These are phyloP conservation scores for Strigops habroptila DNA, from an alignment of 2,113 vertebrate species.

Conservation along the genomic window DNA sequence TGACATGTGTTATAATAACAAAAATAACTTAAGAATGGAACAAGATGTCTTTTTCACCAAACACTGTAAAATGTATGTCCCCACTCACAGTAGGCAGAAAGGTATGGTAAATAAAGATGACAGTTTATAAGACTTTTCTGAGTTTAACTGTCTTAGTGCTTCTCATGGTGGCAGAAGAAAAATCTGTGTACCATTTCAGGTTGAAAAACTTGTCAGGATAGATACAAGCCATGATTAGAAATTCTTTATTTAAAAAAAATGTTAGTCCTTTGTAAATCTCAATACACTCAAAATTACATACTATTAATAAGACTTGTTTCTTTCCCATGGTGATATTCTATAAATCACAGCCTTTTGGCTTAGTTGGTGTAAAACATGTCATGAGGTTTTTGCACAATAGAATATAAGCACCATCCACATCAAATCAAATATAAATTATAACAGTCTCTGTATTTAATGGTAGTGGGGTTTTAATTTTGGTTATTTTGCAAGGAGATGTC, in stretches of 20 bases:
- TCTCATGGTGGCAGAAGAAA: not conserved
- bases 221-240: not conserved
- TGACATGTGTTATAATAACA: not conserved
- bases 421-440: not conserved
- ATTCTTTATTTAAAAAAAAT: not conserved
- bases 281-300: not conserved
- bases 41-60: not conserved
- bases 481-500: not conserved
- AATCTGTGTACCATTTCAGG: not conserved
- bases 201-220: not conserved
- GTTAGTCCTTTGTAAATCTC: not conserved
- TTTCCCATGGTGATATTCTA: not conserved
- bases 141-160: not conserved
- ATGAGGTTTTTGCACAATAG: not conserved
- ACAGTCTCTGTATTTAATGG: not conserved
- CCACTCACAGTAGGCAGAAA: not conserved
- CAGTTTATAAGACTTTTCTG: not conserved
- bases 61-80: not conserved
- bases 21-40: constrained; percentile 2
- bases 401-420: not conserved
- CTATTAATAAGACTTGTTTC: not conserved
- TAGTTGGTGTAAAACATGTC: not conserved
- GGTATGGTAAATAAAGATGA: not conserved
- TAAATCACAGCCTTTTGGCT: not conserved
- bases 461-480: not conserved